Evolutionary conservation across 1,140 invertebrate species (phyloP), one percentile per base, ranked within the genome.

Genomic region (Lasioglossum baleicum): DNA sequence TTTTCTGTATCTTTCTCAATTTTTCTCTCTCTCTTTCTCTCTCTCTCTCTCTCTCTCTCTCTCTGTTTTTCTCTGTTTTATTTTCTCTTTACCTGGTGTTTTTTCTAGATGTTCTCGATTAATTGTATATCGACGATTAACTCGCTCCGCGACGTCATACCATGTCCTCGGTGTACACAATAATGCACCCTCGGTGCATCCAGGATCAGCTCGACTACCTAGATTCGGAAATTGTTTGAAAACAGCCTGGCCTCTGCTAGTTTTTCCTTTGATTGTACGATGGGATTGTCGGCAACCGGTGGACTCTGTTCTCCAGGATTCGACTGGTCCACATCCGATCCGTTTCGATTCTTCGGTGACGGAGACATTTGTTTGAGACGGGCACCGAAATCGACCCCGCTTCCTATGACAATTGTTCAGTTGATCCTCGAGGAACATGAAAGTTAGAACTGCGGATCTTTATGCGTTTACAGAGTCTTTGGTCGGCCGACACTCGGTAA

Each of bases 51-150:
- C 60, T 71, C 67, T 75, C n/a, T 75, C 4, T 75, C 31, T 77
- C 11, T 22, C 13, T 64, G 48, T 75, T 53, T 72, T 61, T 61
- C 40, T 70, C 26, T 81, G 31, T 76, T 35, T 77, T 26, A 44
- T 65, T 35, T 58, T 42, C 65, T 31, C n/a, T 48, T 74, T 67
- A 67, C 60, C 68, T 81, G 61, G 67, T 81, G 26, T 83, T 74
- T 75, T 86, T 20, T n/a, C 87, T 90, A 89, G 80, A 88, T 88
- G 86, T 89, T 88, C 76, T 85, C 60, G 10, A 53, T 48, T 26
- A 11, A 58, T 64, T 66, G 51, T 64, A 58, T 15, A 53, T 17
- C 10, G 7, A n/a, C 17, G 17, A 70, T 51, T 26, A 44, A n/a
- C 20, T 64, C 51, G 58, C 13, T 13, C 31, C 48, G 63, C 71